A percentile compares a stretch with the other conserved stretches of the same genome.
Conservation (phyloP, 1,140 invertebrate genomes). For the Ctenoplectra terminalis region DNA sequence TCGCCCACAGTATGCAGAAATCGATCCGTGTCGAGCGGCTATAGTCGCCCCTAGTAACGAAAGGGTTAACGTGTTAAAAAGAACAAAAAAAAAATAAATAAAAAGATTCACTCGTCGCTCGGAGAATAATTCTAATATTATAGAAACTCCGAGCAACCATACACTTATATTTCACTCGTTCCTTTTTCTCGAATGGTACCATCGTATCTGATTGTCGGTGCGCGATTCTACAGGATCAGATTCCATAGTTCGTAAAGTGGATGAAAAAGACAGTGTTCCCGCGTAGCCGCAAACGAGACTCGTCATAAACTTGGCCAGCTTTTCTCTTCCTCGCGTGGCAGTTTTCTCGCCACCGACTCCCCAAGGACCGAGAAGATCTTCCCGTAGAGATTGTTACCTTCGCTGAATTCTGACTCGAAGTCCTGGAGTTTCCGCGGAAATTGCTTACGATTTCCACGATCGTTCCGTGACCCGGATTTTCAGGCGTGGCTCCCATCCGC, state of each 20-base stretch:
- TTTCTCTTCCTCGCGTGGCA: not conserved
- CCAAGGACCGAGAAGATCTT: not conserved
- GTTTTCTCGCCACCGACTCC: constrained; percentile 18
- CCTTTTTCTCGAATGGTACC: not conserved
- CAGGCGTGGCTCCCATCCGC: not conserved
- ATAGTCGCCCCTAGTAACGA: no score
- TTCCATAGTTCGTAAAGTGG: constrained; percentile 19
- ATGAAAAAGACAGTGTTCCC: constrained; percentile 6
- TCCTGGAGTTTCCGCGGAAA: constrained; percentile 35
- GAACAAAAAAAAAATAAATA: no score
- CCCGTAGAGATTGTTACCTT: constrained; percentile 11
- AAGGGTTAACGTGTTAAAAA: no score
- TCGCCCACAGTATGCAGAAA: no score
- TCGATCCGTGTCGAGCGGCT: no score
- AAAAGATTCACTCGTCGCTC: no score
- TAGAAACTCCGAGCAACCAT: no score
- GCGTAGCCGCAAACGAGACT: constrained; percentile 30
- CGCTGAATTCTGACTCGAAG: constrained; percentile 11
- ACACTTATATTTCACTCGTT: not conserved
- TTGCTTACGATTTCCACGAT: no score
- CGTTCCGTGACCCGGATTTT: constrained; percentile 20
- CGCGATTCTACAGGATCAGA: not conserved
- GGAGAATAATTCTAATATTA: no score
- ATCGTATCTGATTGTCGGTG: not conserved
- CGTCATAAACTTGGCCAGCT: constrained; percentile 21